Evolutionary conservation across 2,797 vertebrate genomes (phyloP), one percentile per base, ranked within the genome.

Genomic region (Rhinoraja longicauda): DNA sequence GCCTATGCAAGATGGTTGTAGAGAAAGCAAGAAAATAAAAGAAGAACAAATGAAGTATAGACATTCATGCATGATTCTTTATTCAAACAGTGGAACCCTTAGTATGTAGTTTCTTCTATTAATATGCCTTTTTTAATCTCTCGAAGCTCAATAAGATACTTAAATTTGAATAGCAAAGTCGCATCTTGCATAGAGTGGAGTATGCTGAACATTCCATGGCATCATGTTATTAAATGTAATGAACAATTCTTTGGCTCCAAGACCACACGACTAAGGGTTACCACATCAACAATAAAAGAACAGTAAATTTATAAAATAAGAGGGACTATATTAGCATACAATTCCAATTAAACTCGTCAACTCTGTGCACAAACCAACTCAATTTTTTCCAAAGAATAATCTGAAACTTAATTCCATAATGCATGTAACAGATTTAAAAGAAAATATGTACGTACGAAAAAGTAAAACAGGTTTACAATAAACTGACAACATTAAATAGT

Each of bases 1-100:
- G 97, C 97, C 99, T 99, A 97, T 93, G 97, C 95, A 95, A 95
- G 96, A 96, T 97, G 95, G 95, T 96, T 94, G 95, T 95, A 96
- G 96, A 96, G 95, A 96, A 96, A 96, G 97, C 95, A 96, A 96
- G 94, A 95, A 96, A 94, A 96, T 94, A 97, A 96, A 97, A 97
- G 96, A 93, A 96, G 96, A 97, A 94, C 95, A 96, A 96, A 96
- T 95, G 96, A 96, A 95, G 95, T 95, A 95, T 95, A 95, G 95
- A 95, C 95, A 96, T 95, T 94, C 94, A 95, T 93, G 94, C 94
- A 95, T 94, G 94, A 95, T 94, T 39, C 86, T 94, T 94, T 77
- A 94, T 94, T 95, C 94, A 95, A 94, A 94, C 94, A 95, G 59
- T 95, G 93, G 94, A 95, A 95, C 94, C 94, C 94, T 94, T 96